Percentiles rank a stretch among this genome's conserved stretches.
Evolutionary conservation across 2,888 invertebrate species (phyloP).

Genomic region (Chrysomela aeneicollis): DNA sequence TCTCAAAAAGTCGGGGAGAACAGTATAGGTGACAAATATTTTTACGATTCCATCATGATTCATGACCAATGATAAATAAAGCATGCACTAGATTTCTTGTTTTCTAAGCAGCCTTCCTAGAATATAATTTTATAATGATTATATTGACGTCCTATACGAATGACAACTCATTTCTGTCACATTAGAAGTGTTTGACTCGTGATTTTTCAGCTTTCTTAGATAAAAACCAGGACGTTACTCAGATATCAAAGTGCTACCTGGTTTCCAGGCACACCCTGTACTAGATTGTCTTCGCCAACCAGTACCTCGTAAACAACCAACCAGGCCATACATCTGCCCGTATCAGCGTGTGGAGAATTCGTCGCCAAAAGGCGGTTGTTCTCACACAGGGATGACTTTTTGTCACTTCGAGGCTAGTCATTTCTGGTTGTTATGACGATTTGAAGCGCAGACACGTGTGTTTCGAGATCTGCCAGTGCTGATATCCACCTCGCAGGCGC

Average conservation of each 20-base stretch:
- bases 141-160: no score
- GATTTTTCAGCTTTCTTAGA: no score
- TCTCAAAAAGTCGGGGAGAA: no score
- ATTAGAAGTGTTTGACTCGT: no score
- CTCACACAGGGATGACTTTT: slow-evolving; percentile 43
- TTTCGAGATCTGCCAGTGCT: slow-evolving; percentile 53
- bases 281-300: background rate
- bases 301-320: slow-evolving; percentile 11
- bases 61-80: no score
- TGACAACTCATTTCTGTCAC: no score
- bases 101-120: no score
- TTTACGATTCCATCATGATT: no score
- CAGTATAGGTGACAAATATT: no score
- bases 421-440: slow-evolving; percentile 57
- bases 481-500: slow-evolving; percentile 57
- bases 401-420: slow-evolving; percentile 39
- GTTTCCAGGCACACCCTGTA: background rate
- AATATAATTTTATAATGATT: no score
- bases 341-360: slow-evolving; percentile 26
- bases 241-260: background rate
- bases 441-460: slow-evolving; percentile 55
- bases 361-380: slow-evolving; percentile 38
- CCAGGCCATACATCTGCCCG: slow-evolving; percentile 15
- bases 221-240: no score
- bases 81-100: no score